phyloP scores from a whole-genome alignment of 30 jellyfish, hydroid and myxozoan genomes.

The Calvadosia cruxmelitensis region DNA sequence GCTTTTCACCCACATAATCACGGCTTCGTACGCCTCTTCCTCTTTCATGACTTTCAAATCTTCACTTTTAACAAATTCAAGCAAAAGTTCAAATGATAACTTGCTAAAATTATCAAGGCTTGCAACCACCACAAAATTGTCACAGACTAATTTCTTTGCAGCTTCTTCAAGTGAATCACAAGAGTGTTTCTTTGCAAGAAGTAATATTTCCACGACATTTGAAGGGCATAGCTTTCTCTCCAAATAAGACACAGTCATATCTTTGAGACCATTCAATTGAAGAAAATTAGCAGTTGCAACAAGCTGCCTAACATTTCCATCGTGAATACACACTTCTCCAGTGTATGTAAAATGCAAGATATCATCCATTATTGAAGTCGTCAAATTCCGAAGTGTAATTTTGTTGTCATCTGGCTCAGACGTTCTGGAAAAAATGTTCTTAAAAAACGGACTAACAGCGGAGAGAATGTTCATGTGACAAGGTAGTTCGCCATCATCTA shows the following conservation, averaged over 20 bases:
- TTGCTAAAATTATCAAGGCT: slow-evolving; percentile 59
- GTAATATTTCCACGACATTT: slow-evolving; percentile 65
- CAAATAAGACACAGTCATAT: slow-evolving; percentile 65
- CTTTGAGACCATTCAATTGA: slow-evolving; percentile 56
- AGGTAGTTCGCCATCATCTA: slow-evolving; percentile 78
- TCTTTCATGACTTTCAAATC: slow-evolving; percentile 77
- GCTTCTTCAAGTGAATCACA: slow-evolving; percentile 35
- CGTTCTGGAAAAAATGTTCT: slow-evolving; percentile 60
- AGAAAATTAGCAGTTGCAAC: slow-evolving; percentile 91
- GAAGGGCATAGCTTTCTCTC: slow-evolving; percentile 68
- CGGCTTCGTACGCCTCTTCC: slow-evolving; percentile 92
- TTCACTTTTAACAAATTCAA: slow-evolving; percentile 61
- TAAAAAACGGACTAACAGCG: slow-evolving; percentile 72
- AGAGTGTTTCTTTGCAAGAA: slow-evolving; percentile 69
- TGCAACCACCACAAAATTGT: slow-evolving; percentile 70
- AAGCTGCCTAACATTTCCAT: slow-evolving; percentile 89
- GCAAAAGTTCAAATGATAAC: slow-evolving; percentile 45
- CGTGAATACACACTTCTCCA: slow-evolving; percentile 90
- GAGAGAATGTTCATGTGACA: slow-evolving; percentile 62
- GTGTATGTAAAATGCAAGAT: slow-evolving; percentile 85
- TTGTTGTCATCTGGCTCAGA: slow-evolving; percentile 54
- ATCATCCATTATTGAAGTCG: slow-evolving; percentile 79
- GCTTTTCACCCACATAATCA: slow-evolving; percentile 51
- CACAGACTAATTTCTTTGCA: slow-evolving; percentile 58
- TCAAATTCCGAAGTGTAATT: slow-evolving; percentile 57